Evolutionary conservation across 2,888 invertebrate genomes (phyloP).

Genomic region (Melipona bicolor): DNA sequence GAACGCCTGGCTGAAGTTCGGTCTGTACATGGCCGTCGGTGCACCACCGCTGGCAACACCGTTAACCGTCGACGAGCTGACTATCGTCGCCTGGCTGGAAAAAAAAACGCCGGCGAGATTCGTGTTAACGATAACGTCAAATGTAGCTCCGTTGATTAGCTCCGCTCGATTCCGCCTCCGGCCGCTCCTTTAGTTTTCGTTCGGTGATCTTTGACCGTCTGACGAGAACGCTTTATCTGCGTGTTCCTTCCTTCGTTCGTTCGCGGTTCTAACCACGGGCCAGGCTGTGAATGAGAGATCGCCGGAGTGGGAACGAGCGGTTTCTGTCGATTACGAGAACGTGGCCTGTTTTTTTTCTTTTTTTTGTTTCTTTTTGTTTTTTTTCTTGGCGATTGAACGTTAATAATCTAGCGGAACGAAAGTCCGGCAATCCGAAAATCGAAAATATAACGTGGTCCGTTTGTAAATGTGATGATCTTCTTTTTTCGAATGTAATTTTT

Average conservation of each 20-base stretch:
- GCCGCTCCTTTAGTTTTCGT: conserved; percentile 52
- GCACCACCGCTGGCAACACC: conserved; percentile 84
- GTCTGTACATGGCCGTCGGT: conserved; percentile 89
- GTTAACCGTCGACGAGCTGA: conserved; percentile 84
- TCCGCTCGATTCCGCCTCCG: conserved; percentile 51
- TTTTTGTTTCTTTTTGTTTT: no score
- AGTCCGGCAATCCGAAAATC: no score
- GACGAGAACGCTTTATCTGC: conserved; percentile 57
- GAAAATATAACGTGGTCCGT: no score
- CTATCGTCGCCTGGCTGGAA: conserved; percentile 87
- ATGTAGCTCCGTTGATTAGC: conserved; percentile 42
- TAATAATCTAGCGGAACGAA: no score
- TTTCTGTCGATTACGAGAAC: conserved; percentile 19
- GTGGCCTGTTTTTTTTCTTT: background rate
- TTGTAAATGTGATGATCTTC: no score
- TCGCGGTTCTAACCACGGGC: conserved; percentile 6
- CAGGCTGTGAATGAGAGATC: conserved; percentile 56
- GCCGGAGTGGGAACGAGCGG: conserved; percentile 31
- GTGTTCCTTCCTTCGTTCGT: conserved; percentile 2
- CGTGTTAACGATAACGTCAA: conserved; percentile 54
- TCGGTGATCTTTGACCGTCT: conserved; percentile 69
- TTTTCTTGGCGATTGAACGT: background rate
- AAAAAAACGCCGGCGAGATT: conserved; percentile 72
- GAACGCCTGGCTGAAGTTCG: conserved; percentile 90
- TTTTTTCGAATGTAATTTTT: no score